A percentile compares a stretch with the other conserved stretches of the same genome.
Evolutionary conservation across 2,113 vertebrate genomes (phyloP).

Genomic region (Scartelaos histophorus): DNA sequence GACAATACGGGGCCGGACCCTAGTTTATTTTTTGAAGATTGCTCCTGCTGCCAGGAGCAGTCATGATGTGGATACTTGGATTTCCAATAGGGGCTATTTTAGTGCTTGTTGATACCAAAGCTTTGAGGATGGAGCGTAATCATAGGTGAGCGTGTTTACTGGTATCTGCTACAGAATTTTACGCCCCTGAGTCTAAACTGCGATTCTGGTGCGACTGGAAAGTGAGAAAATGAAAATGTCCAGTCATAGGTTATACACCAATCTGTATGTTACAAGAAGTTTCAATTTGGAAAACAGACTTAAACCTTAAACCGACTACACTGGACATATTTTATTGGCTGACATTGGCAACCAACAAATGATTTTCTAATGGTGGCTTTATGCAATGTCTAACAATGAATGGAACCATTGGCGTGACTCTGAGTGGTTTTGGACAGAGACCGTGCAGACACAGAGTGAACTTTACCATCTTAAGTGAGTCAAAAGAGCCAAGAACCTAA

Average conservation of each 20-base stretch:
- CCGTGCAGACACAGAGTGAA: conserved; percentile 36
- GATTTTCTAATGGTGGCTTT: not conserved
- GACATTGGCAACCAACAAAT: conserved; percentile 17
- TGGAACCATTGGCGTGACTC: conserved; percentile 15
- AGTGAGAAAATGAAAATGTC: conserved; percentile 64
- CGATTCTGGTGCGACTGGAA: not conserved
- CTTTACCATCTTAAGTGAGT: conserved; percentile 53
- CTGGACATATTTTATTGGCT: conserved; percentile 15
- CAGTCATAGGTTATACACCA: conserved; percentile 47
- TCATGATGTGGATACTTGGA: conserved; percentile 8
- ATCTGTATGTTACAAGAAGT: not conserved
- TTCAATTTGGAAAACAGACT: not conserved
- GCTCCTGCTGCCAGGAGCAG: not conserved
- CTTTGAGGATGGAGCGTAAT: conserved; percentile 25
- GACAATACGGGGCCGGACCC: not conserved
- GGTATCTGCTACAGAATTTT: not conserved
- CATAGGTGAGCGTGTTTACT: conserved; percentile 16
- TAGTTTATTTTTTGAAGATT: not conserved
- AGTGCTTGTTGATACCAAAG: conserved; percentile 34
- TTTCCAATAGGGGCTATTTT: conserved; percentile 10
- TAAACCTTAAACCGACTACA: not conserved
- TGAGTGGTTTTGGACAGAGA: conserved; percentile 25
- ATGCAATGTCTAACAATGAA: conserved; percentile 33
- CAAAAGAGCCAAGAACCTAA: conserved; percentile 52
- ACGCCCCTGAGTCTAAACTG: not conserved